Percentiles rank a stretch among this genome's conserved stretches.
These are phyloP conservation scores for Ceuthmochares aereus DNA, from an alignment of 2,113 vertebrate genomes.

Conservation along the genomic window DNA sequence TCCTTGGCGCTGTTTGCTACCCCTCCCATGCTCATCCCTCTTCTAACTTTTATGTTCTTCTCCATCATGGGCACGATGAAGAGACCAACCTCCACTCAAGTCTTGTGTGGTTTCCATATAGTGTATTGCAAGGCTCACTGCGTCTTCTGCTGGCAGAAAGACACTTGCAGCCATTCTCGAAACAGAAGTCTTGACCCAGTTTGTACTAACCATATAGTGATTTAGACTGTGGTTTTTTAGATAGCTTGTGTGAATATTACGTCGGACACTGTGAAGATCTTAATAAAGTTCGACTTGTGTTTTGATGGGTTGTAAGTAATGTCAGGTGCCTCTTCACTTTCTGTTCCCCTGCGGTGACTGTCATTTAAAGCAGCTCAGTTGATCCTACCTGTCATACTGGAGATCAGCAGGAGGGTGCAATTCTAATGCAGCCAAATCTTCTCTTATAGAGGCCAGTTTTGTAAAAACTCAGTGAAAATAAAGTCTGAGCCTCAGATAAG, in stretches of 20 bases:
- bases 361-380: conserved; percentile 20
- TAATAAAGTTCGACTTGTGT: background rate
- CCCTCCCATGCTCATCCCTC: fast-evolving
- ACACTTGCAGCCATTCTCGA: background rate
- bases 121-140: background rate
- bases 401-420: background rate
- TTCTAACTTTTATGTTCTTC: background rate
- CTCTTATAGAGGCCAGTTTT: background rate
- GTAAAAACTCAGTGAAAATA: background rate
- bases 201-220: background rate
- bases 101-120: fast-evolving
- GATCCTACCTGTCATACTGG: background rate
- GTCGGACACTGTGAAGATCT: background rate
- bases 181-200: background rate
- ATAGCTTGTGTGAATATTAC: background rate
- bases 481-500: background rate
- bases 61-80: background rate
- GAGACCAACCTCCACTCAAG: background rate
- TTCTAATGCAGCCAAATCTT: conserved; percentile 7
- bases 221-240: background rate
- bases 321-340: background rate
- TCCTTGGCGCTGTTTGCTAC: background rate
- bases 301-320: background rate
- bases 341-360: background rate
- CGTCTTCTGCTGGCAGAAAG: background rate